Evolutionary conservation across 2,888 invertebrate genomes (phyloP), one percentile per base, ranked within the genome.

Genomic region (Leucophora obtusa): DNA sequence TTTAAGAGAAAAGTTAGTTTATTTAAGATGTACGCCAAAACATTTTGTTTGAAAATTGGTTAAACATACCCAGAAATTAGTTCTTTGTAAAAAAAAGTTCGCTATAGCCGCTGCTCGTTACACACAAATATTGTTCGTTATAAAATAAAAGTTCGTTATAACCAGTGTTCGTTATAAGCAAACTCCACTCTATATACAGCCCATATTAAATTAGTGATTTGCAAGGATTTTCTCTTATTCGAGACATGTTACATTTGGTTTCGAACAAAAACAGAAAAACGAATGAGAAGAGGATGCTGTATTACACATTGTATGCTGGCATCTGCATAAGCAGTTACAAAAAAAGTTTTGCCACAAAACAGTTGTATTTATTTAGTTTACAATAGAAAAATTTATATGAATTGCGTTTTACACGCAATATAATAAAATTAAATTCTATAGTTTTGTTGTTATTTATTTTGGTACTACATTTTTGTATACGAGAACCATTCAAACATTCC

Each of bases 371-470:
- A 47, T 47, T 47, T 47, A 47, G 43, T n/a, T 47, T 47, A n/a
- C 43, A 47, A 47, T 47, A 47, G n/a, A 47, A 47, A n/a, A 47
- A 14, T 47, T n/a, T 14, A 47, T 47, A 47, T n/a, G 43, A 47
- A 47, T 47, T 14, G 43, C 43, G 43, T 47, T 43, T 43, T 62
- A 9, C 62, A 62, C 62, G 62, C 62, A 24, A 62, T 47, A 15
- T 62, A 47, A 47, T 62, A 50, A 33, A 50, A 17, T 58, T 35
- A n/a, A 47, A 47, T n/a, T 47, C n/a, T 47, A 47, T 47, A 6
- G 8, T 14, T 14, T 47, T 47, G 2, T n/a, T 47, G n/a, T 47
- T n/a, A 1, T 47, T 47, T 47, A 5, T 47, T 11, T n/a, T 47
- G 43, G n/a, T 14, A n/a, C 15, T n/a, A 14, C 2, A n/a, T 47